These are phyloP conservation scores for Sphaerodactylus townsendi DNA, from an alignment of 2,113 vertebrate species.

Conservation along the genomic window DNA sequence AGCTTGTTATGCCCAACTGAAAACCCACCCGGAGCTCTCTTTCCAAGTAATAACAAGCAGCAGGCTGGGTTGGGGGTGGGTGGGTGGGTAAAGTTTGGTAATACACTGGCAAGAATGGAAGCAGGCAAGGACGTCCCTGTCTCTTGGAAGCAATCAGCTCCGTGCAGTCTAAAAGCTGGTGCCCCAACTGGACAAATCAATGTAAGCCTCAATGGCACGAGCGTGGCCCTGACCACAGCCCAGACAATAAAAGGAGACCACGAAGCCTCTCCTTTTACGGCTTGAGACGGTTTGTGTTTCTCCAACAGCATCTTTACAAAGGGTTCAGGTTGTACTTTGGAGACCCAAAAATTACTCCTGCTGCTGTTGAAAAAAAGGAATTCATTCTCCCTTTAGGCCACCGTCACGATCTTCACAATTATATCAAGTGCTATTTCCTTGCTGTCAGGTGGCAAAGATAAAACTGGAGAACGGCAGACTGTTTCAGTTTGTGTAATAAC, in stretches of 20 bases:
- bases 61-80: not conserved
- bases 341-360: not conserved
- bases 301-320: not conserved
- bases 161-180: not conserved
- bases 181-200: not conserved
- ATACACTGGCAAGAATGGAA: not conserved
- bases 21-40: not conserved
- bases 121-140: not conserved
- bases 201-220: not conserved
- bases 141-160: not conserved
- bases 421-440: not conserved
- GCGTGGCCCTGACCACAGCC: not conserved
- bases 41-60: not conserved
- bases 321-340: not conserved
- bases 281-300: not conserved
- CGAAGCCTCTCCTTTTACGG: too few relatives aligned
- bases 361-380: not conserved
- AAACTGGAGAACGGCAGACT: not conserved
- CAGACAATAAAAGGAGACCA: not conserved
- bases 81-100: too few relatives aligned
- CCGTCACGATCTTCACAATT: too few relatives aligned
- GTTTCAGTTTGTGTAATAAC: not conserved
- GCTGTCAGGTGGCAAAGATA: not conserved
- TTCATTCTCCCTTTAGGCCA: not conserved
- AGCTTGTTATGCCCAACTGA: not conserved